Percentiles rank a stretch among this genome's conserved stretches.
Evolutionary conservation across 2,797 vertebrate species (phyloP).

Genomic region (Intellagama lesueurii): DNA sequence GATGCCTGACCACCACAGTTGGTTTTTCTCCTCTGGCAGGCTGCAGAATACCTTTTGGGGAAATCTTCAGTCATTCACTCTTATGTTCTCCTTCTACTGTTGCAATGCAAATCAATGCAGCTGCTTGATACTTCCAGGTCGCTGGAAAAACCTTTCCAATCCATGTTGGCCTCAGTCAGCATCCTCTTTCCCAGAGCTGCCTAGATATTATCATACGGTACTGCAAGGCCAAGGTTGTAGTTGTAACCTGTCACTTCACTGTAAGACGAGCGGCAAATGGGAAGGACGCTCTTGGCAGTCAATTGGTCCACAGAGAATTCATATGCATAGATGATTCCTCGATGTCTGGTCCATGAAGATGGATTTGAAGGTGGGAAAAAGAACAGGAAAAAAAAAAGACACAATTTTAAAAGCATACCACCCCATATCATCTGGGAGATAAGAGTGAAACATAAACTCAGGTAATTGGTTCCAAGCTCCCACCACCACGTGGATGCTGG

Average conservation of each 20-base stretch:
- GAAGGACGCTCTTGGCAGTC: conserved; percentile 85
- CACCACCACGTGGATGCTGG: too few species aligned
- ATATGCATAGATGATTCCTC: conserved; percentile 90
- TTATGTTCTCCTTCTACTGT: not conserved
- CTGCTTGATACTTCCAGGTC: not conserved
- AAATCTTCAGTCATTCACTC: fast-evolving
- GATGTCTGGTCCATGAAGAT: conserved; percentile 67
- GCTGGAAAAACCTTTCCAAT: not conserved
- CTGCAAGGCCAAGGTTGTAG: conserved; percentile 89
- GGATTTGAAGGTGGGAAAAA: too few species aligned
- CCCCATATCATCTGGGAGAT: too few species aligned
- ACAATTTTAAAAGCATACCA: too few species aligned
- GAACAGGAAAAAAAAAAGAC: conserved; percentile 67
- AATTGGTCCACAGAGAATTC: conserved; percentile 88
- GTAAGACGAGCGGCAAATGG: conserved; percentile 91
- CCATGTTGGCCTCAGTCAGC: not conserved
- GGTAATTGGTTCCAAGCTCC: too few species aligned
- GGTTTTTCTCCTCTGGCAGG: not conserved
- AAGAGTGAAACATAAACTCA: too few species aligned
- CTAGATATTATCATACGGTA: conserved; percentile 85
- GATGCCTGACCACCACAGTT: fast-evolving
- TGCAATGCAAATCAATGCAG: too few species aligned
- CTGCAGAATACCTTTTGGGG: not conserved
- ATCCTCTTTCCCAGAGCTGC: not conserved
- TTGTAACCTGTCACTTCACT: conserved; percentile 80